A percentile compares a stretch with the other conserved stretches of the same genome.
Evolutionary conservation across 2,113 vertebrate species (phyloP).

Genomic region (Anoura caudifer): DNA sequence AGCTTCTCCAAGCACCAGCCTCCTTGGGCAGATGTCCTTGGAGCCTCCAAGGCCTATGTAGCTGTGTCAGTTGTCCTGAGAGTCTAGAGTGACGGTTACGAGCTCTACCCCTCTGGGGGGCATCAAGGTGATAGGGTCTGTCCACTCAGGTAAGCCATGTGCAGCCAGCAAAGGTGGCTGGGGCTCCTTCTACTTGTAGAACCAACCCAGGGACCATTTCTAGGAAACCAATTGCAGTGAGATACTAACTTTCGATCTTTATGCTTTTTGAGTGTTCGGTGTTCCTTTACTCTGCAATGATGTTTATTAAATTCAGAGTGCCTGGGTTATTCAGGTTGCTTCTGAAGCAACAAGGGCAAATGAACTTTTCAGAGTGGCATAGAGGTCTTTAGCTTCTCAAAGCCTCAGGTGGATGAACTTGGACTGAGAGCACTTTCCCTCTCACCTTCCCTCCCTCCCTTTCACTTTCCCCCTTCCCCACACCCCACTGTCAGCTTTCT

Average conservation of each 20-base stretch:
- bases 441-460: background rate
- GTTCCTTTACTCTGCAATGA: background rate
- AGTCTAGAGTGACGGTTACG: background rate
- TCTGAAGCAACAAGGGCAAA: background rate
- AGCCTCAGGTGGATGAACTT: background rate
- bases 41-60: background rate
- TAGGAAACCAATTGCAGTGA: background rate
- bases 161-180: background rate
- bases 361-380: no score
- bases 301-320: background rate
- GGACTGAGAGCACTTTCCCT: background rate
- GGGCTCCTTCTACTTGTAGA: background rate
- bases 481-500: background rate
- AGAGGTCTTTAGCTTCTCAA: background rate
- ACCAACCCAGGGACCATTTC: background rate
- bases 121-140: background rate
- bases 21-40: background rate
- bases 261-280: background rate
- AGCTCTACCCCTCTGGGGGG: background rate
- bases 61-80: background rate
- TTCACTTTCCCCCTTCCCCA: no score
- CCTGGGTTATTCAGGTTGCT: background rate
- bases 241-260: background rate
- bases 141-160: fast-evolving
- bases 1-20: background rate